Base-by-base conservation (phyloP, 2,888 invertebrate genomes). In the Bruchidius siliquastri region DNA sequence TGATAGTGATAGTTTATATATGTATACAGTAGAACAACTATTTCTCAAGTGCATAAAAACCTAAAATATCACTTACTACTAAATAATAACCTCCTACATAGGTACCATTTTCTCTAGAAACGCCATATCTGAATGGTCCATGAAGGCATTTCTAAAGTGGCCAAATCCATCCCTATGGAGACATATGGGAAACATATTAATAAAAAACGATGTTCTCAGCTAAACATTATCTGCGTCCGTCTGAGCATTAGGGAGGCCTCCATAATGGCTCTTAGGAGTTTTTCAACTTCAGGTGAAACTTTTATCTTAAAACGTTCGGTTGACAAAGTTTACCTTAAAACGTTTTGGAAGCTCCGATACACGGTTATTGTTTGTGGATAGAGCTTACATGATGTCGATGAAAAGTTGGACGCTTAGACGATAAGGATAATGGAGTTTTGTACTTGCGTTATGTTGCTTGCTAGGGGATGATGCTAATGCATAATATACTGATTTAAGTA, bases 261-360 rank as follows among this genome's bases (percentile, higher is more conserved):
- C 77, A 78, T 82, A 83, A 83, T 83, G 82, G 83, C 77, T 81
- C 80, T 82, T 82, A 74, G 75, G 82, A 82, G 81, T 82, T 83
- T 83, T 78, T 82, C 81, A 81, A 79, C 79, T 79, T 81, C 78
- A 73, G 73, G 76, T 79, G 79, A 81, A 83, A 82, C 80, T 83
- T 84, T 83, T 83, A 83, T 83, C 83, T 82, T 78, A 76, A 74
- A 76, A 75, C 78, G 74, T 78, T 79, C 77, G 74, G 76, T 49
- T 69, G 69, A 71, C 73, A 75, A 79, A 79, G 74, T 77, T 78
- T 76, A 73, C 74, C 76, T 77, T 74, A 49, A 77, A 76, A 75
- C 74, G 72, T 74, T 76, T 71, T 71, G 70, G 67, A 76, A 73
- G 74, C 73, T 72, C 75, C 76, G 78, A 79, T 79, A 79, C 77